Evolutionary conservation across 1,140 invertebrate genomes (phyloP).

Genomic region (Agrilus planipennis): DNA sequence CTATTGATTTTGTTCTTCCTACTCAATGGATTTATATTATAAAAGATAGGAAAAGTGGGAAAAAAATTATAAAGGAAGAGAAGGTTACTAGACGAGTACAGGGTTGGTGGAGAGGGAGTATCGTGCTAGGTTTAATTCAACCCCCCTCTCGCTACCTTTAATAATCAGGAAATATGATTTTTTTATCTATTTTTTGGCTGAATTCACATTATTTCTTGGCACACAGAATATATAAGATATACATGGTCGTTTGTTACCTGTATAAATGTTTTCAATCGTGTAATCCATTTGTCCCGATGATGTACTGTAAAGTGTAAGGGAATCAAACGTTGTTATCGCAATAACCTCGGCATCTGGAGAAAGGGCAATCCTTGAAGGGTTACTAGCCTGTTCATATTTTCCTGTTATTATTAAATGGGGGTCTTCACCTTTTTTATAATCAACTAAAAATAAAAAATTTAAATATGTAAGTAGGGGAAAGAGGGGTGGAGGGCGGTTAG

Average conservation of each 20-base stretch:
- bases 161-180: too few species aligned
- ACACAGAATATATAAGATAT: not conserved
- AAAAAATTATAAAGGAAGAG: too few species aligned
- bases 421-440: conserved; percentile 65
- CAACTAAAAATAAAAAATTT: conserved; percentile 46
- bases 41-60: too few species aligned
- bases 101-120: too few species aligned
- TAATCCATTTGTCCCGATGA: conserved; percentile 49
- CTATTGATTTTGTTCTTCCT: too few species aligned
- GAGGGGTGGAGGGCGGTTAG: too few species aligned
- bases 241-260: conserved; percentile 33
- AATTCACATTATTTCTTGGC: not conserved
- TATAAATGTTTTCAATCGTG: conserved; percentile 50
- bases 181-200: too few species aligned
- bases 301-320: conserved; percentile 58
- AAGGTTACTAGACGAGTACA: too few species aligned
- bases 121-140: too few species aligned
- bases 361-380: conserved; percentile 44
- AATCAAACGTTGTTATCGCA: conserved; percentile 50
- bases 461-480: conserved; percentile 5
- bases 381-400: conserved; percentile 40
- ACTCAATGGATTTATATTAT: too few species aligned
- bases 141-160: too few species aligned
- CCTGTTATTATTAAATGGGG: conserved; percentile 55
- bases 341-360: conserved; percentile 67